Percentiles rank a stretch among this genome's conserved stretches.
phyloP scores from a whole-genome alignment of 2,888 invertebrate species.

The Cerceris rybyensis region DNA sequence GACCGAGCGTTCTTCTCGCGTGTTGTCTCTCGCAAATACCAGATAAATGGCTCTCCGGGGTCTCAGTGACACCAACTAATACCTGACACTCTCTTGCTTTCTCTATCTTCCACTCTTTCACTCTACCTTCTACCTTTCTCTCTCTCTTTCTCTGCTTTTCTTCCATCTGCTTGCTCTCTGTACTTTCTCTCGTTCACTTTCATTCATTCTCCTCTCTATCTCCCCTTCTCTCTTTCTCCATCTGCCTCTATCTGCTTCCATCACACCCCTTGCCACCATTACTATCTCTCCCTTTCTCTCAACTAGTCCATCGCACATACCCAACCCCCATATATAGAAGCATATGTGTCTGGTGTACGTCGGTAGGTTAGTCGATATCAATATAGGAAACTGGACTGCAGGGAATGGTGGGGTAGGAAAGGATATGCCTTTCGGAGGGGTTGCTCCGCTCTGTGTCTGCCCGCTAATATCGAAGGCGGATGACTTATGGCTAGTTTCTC shows the following conservation, averaged over 20 bases:
- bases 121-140: too few species aligned
- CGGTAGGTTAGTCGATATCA: slow-evolving; percentile 65
- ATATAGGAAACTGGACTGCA: slow-evolving; percentile 71
- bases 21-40: slow-evolving; percentile 69
- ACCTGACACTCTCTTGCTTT: slow-evolving; percentile 51
- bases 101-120: neutral
- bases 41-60: slow-evolving; percentile 74
- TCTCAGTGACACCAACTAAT: slow-evolving; percentile 73
- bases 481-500: slow-evolving; percentile 72
- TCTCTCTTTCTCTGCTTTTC: too few species aligned
- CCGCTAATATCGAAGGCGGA: slow-evolving; percentile 77
- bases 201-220: too few species aligned
- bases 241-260: too few species aligned
- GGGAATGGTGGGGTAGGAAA: slow-evolving; percentile 48
- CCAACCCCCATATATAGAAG: neutral
- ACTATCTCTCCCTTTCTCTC: too few species aligned
- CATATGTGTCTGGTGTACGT: slow-evolving; percentile 16
- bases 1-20: slow-evolving; percentile 61
- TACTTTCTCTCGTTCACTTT: too few species aligned
- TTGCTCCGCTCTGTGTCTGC: slow-evolving; percentile 48
- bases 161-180: too few species aligned
- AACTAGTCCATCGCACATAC: slow-evolving; percentile 9
- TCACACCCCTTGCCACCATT: too few species aligned
- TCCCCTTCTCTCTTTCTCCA: too few species aligned
- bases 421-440: slow-evolving; percentile 36